Evolutionary conservation across 2,888 invertebrate genomes (phyloP), one percentile per base, ranked within the genome.

Genomic region (Euplagia quadripunctaria): DNA sequence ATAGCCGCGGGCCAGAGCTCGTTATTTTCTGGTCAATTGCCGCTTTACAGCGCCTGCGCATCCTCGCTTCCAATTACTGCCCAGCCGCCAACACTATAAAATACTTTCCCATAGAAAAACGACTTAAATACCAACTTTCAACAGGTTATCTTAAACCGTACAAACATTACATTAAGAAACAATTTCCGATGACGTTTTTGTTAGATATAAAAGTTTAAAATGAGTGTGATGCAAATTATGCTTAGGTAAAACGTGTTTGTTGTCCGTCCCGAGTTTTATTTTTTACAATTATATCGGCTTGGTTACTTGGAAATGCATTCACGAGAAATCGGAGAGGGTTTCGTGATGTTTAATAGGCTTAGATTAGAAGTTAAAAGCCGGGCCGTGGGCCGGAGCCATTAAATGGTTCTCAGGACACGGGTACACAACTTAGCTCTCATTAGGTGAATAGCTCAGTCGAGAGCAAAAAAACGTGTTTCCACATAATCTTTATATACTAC

Each of bases 1-100:
- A 87, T 88, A 87, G 82, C 84, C 85, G 80, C 86, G 86, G 89
- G 86, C 89, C 86, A 92, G 89, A 90, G 94, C 95, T 96, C 93
- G 95, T 96, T 95, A 96, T 95, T 95, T 95, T 96, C 95, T 96
- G 96, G 95, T 95, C 95, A 94, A 95, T 95, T 94, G 95, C 94
- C 91, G 93, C 92, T 95, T 94, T 95, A 94, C 91, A 89, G 94
- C 94, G 95, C 91, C 93, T 92, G 95, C 94, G 95, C 96, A 96
- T 95, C 95, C 93, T 94, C 92, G 91, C 94, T 92, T 95, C 95
- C 95, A 95, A 96, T 96, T 96, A 96, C 92, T 89, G 90, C 89
- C 89, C 94, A 91, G 95, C 95, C 96, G 95, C 94, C 94, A 94
- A 90, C 91, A 92, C 93, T 87, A 95, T 96, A 95, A 95, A 96